phyloP scores from a whole-genome alignment of 2,797 vertebrate species.

The Amazona finschi region DNA sequence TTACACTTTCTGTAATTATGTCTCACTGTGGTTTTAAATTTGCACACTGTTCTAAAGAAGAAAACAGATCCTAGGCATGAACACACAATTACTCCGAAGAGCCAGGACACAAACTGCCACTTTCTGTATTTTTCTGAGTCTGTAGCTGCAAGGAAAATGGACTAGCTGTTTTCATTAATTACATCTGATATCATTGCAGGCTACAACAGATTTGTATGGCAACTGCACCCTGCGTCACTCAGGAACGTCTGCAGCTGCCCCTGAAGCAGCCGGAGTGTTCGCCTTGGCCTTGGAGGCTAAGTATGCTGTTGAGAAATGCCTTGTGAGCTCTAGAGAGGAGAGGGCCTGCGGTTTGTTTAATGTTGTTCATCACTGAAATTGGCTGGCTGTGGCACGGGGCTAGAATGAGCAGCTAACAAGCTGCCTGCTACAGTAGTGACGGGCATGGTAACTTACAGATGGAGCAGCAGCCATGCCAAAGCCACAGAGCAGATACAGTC shows the following conservation, averaged over 20 bases:
- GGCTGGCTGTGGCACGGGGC: neutral
- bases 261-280: slow-evolving; percentile 96
- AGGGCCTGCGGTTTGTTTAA: neutral
- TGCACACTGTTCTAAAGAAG: neutral
- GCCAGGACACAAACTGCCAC: neutral
- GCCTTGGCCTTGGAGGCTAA: slow-evolving; percentile 96
- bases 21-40: neutral
- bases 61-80: neutral
- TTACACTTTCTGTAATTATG: neutral
- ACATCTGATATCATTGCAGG: slow-evolving; percentile 78
- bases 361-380: neutral
- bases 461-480: neutral
- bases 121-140: neutral
- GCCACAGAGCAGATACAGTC: neutral
- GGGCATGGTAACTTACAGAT: neutral
- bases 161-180: slow-evolving; percentile 13
- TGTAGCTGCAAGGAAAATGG: neutral
- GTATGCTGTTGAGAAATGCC: slow-evolving; percentile 79
- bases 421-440: neutral
- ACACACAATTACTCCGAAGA: neutral
- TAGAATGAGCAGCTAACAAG: neutral
- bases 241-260: slow-evolving; percentile 96
- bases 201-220: slow-evolving; percentile 97
- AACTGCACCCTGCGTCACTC: slow-evolving; percentile 98
- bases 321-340: neutral